Evolutionary conservation across 2,888 invertebrate genomes (phyloP).

Genomic region (Conchocele bisecta): DNA sequence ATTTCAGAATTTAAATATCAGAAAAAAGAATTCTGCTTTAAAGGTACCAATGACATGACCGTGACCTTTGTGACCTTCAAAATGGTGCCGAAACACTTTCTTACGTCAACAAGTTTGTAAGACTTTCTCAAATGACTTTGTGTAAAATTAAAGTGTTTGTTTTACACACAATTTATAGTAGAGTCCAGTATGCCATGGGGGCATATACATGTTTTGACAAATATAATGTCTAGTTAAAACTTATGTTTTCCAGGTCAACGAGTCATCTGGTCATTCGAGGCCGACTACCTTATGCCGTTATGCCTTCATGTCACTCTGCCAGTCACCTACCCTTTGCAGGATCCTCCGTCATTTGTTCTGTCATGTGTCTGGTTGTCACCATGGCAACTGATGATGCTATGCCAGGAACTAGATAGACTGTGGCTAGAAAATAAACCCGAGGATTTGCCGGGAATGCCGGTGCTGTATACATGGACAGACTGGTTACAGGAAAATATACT

Average conservation of each 20-base stretch:
- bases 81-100: too few relatives aligned
- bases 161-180: too few relatives aligned
- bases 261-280: slow-evolving; percentile 62
- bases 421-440: slow-evolving; percentile 59
- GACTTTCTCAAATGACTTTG: too few relatives aligned
- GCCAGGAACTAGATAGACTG: slow-evolving; percentile 67
- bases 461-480: slow-evolving; percentile 75
- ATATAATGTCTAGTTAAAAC: too few relatives aligned
- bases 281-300: slow-evolving; percentile 70
- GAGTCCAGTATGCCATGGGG: too few relatives aligned
- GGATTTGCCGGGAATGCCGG: slow-evolving; percentile 61
- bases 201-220: too few relatives aligned
- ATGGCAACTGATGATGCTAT: slow-evolving; percentile 65
- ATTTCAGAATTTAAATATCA: too few relatives aligned
- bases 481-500: slow-evolving; percentile 73
- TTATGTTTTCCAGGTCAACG: slow-evolving; percentile 62
- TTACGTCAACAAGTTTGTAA: too few relatives aligned
- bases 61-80: too few relatives aligned
- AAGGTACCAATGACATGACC: too few relatives aligned
- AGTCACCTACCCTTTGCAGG: slow-evolving; percentile 68
- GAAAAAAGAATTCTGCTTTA: too few relatives aligned
- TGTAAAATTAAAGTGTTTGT: too few relatives aligned
- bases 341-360: slow-evolving; percentile 67
- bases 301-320: slow-evolving; percentile 71
- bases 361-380: slow-evolving; percentile 71